Percentiles rank a stretch among this genome's conserved stretches.
Conservation (phyloP, 2,888 invertebrate species). For the Lordiphosa andalusiaca region DNA sequence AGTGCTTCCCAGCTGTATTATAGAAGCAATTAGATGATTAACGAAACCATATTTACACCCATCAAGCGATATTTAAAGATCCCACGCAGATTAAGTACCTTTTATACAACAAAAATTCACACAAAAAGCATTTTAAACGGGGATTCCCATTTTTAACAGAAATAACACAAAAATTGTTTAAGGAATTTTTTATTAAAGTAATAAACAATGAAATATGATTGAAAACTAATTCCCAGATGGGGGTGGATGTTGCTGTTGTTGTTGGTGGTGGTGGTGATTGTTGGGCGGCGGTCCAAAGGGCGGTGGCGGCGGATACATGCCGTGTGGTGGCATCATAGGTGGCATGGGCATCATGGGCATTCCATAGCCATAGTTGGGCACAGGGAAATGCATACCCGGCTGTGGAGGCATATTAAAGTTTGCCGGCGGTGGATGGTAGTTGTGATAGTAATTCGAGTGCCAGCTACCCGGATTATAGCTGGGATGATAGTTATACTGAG, state of each 20-base stretch:
- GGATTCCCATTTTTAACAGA: constrained; percentile 28
- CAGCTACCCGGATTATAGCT: constrained; percentile 73
- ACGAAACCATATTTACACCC: constrained; percentile 28
- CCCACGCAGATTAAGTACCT: constrained; percentile 66
- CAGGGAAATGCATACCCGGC: constrained; percentile 45
- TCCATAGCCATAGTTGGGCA: constrained; percentile 53
- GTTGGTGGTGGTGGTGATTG: constrained; percentile 9
- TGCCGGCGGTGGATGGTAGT: constrained; percentile 49
- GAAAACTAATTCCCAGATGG: constrained; percentile 11
- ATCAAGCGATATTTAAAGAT: constrained; percentile 40
- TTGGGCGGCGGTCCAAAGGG: constrained; percentile 18
- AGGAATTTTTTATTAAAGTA: constrained; percentile 45
- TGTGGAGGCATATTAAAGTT: constrained; percentile 56
- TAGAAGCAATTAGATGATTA: constrained; percentile 23
- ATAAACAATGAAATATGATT: constrained; percentile 9
- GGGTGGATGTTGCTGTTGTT: constrained; percentile 10
- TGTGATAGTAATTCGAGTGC: constrained; percentile 77
- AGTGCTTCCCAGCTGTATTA: constrained; percentile 36
- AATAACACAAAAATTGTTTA: constrained; percentile 37
- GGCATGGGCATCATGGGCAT: constrained; percentile 48
- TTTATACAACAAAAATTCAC: constrained; percentile 62
- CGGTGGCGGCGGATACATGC: constrained; percentile 27
- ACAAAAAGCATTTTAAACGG: constrained; percentile 13
- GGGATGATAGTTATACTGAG: constrained; percentile 60
- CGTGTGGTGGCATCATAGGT: constrained; percentile 22